A percentile compares a stretch with the other conserved stretches of the same genome.
Evolutionary conservation across 2,797 vertebrate species (phyloP).

Genomic region (Limosa lapponica): DNA sequence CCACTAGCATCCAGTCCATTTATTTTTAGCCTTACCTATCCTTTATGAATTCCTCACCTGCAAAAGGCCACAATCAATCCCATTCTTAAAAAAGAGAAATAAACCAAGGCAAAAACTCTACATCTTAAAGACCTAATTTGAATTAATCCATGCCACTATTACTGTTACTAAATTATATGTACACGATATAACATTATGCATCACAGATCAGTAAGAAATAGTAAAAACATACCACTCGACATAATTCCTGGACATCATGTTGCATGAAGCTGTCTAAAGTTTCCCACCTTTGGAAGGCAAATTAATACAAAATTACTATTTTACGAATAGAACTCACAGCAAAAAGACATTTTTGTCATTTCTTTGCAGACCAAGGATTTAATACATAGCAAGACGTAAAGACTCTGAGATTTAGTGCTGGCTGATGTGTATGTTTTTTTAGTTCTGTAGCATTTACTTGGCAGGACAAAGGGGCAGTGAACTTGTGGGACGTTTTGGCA

Average conservation of each 20-base stretch:
- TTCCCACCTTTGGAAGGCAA: conserved; percentile 90
- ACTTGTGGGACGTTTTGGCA: background rate
- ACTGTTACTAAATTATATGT: background rate
- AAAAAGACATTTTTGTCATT: background rate
- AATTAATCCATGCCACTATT: background rate
- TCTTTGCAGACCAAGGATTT: background rate
- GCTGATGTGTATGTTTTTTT: background rate
- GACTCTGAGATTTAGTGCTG: background rate
- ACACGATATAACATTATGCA: background rate
- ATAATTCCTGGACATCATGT: conserved; percentile 97
- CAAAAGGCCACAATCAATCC: background rate
- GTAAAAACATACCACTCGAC: conserved; percentile 94
- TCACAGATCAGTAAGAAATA: background rate
- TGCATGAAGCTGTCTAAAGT: conserved; percentile 99
- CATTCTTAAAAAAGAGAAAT: background rate
- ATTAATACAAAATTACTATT: conserved; percentile 1
- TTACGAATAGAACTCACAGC: background rate
- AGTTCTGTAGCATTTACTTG: background rate
- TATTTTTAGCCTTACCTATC: background rate
- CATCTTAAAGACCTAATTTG: background rate
- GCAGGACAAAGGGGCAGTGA: background rate
- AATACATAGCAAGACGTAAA: background rate
- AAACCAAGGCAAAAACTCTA: background rate
- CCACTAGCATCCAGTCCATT: background rate
- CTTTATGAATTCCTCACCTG: background rate